Evolutionary conservation across 2,888 invertebrate genomes (phyloP).

Genomic region (Oscheius onirici): DNA sequence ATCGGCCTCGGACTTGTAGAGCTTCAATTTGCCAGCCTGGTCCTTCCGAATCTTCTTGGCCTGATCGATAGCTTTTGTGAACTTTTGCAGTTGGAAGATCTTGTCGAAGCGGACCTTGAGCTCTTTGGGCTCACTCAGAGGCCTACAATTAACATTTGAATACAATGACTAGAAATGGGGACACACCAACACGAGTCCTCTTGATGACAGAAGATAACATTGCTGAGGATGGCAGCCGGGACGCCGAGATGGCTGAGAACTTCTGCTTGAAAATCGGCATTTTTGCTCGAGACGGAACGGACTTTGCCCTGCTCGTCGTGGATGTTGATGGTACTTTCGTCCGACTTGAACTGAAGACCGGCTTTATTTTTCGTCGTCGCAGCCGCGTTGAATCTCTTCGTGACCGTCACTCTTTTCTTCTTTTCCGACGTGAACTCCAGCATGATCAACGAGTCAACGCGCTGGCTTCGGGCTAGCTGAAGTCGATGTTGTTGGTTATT

Average conservation of each 20-base stretch:
- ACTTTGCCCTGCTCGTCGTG: conserved; percentile 47
- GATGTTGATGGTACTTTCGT: conserved; percentile 61
- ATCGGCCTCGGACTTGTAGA: conserved; percentile 17
- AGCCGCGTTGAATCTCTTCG: conserved; percentile 55
- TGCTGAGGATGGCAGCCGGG: conserved; percentile 90
- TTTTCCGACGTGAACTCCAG: conserved; percentile 77
- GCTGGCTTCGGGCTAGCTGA: conserved; percentile 77
- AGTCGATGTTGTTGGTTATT: too few species aligned
- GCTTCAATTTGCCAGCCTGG: conserved; percentile 41
- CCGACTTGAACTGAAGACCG: conserved; percentile 45
- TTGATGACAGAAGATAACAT: conserved; percentile 98
- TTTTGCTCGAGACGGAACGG: conserved; percentile 58
- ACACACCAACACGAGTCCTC: conserved; percentile 88
- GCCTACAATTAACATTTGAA: conserved; percentile 76
- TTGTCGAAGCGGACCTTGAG: conserved; percentile 96
- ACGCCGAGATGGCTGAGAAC: conserved; percentile 82
- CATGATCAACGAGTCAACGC: conserved; percentile 75
- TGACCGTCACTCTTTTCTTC: conserved; percentile 78
- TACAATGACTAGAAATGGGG: background rate
- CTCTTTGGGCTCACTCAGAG: conserved; percentile 89
- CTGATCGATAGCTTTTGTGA: conserved; percentile 83
- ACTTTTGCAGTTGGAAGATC: conserved; percentile 90
- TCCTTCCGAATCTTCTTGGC: conserved; percentile 75
- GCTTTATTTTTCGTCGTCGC: conserved; percentile 28
- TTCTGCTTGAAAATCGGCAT: conserved; percentile 64